Base-by-base conservation (phyloP, 2,113 vertebrate genomes). In the Aptenodytes patagonicus region DNA sequence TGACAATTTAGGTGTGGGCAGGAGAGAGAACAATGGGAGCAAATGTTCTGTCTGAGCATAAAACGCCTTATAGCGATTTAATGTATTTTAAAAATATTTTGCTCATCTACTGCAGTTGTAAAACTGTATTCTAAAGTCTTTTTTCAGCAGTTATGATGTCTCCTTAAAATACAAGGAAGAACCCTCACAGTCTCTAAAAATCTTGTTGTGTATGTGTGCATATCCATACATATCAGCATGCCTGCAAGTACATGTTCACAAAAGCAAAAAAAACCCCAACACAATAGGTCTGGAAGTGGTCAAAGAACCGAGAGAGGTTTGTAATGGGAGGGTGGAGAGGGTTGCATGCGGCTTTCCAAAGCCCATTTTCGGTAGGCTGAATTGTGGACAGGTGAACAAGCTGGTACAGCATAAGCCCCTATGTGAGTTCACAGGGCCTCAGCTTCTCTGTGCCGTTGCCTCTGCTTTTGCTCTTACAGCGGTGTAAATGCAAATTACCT, bases 331-430 rank as follows among this genome's bases (percentile, higher is more conserved):
- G 32, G 20, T 31, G 34, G 24, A 18, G 38, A 20, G 19, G 29
- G 40, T 60, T 80, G 17, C 29, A 34, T 13, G 65, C 3, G 11
- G 19, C 42, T 92, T 93, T 86, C 9, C 7, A 18, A 77, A 64
- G 11, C 49, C 25, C 3, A 0, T 49, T 93, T 83, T 76, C 6
- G 5, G 34, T 60, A 66, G n/a, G 28, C 49, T 70, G 57, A n/a
- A 7, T 7, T 82, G 52, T 38, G 61, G 31, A 8, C 34, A 38
- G 40, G 9, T 10, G 11, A 65, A 12, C 3, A 31, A n/a, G 16
- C 17, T 40, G 76, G 10, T 71, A 4, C 20, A 3, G n/a, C 0
- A 0, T 21, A 36, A 70, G 19, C 21, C 32, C 6, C 8, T 1
- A 1, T 14, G 40, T 38, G 40, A 73, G 13, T 61, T 42, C 29